These are phyloP conservation scores for Phyllopteryx taeniolatus DNA, from an alignment of 2,113 vertebrate genomes.

Conservation along the genomic window DNA sequence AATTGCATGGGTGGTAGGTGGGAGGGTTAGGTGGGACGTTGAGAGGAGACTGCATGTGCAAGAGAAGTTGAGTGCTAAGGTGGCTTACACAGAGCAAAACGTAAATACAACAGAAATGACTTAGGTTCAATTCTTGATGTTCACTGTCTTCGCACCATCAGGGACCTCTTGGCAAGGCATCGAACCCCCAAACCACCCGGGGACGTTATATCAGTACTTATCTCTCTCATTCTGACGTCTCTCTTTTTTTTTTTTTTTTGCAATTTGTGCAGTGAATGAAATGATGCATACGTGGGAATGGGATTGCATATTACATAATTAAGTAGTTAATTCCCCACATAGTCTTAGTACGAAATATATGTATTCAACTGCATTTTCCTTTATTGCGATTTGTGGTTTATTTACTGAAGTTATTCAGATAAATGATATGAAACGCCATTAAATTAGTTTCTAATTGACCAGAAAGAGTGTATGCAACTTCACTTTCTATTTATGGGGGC, in stretches of 20 bases:
- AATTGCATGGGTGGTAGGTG: neutral
- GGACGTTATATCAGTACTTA: neutral
- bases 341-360: neutral
- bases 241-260: too few species aligned
- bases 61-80: neutral
- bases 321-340: neutral
- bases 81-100: conserved; percentile 1
- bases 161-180: neutral
- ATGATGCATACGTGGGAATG: neutral
- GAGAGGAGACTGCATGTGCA: neutral
- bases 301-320: neutral
- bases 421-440: conserved; percentile 1
- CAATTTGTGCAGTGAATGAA: neutral
- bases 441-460: conserved; percentile 7
- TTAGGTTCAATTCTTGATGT: neutral
- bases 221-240: neutral
- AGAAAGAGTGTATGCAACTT: conserved; percentile 5
- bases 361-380: conserved; percentile 15
- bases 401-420: conserved; percentile 10
- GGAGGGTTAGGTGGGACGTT: neutral
- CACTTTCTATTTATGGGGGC: conserved; percentile 5
- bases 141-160: neutral
- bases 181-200: neutral
- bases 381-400: conserved; percentile 4
- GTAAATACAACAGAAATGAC: neutral